phyloP scores from a whole-genome alignment of 30 jellyfish, hydroid and myxozoan genomes.

The Turritopsis rubra region DNA sequence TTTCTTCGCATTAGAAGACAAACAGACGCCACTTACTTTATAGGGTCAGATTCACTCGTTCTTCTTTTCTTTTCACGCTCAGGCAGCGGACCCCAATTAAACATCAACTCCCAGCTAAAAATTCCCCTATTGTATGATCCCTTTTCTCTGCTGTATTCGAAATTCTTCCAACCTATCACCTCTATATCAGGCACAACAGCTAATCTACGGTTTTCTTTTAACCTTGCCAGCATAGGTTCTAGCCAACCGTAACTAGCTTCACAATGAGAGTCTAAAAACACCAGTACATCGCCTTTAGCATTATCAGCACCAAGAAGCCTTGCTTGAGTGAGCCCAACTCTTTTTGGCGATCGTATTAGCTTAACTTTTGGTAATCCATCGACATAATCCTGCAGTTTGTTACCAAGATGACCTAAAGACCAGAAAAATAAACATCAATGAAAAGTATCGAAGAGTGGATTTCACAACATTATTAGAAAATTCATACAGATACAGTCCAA shows the following conservation, averaged over 20 bases:
- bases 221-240: constrained; percentile 86
- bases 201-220: constrained; percentile 55
- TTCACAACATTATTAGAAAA: no score
- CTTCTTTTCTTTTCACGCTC: constrained; percentile 81
- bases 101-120: constrained; percentile 97
- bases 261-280: constrained; percentile 96
- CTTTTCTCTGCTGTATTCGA: constrained; percentile 69
- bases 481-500: no score
- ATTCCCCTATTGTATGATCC: constrained; percentile 90
- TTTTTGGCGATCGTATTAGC: constrained; percentile 80
- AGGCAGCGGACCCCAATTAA: constrained; percentile 98
- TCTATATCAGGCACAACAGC: constrained; percentile 99
- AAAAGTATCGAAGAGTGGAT: neutral
- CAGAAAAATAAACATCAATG: neutral
- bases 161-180: constrained; percentile 86
- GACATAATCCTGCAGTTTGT: constrained; percentile 50
- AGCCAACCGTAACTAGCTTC: constrained; percentile 98
- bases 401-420: constrained; percentile 55
- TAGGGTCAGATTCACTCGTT: constrained; percentile 63
- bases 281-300: constrained; percentile 96
- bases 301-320: constrained; percentile 87
- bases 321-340: constrained; percentile 98
- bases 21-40: constrained; percentile 40
- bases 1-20: no score
- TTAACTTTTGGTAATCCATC: constrained; percentile 42